Evolutionary conservation across 2,797 vertebrate species (phyloP), one percentile per base, ranked within the genome.

Genomic region (Mormyrus hasselquistii): DNA sequence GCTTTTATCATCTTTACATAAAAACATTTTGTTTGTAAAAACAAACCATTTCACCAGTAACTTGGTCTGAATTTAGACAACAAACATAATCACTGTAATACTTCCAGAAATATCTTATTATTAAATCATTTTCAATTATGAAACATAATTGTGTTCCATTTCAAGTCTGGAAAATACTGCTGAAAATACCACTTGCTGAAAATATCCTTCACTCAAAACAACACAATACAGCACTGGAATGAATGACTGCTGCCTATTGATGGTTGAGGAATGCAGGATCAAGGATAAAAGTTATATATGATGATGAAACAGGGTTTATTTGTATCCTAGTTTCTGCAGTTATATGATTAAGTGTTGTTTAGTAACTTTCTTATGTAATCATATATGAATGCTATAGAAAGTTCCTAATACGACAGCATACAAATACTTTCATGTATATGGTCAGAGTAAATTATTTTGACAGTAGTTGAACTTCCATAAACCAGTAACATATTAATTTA

Each of bases 341-440:
- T 69, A 52, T 65, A 83, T 69, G 83, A 86, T 89, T 49, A 52
- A n/a, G 50, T 87, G 29, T 53, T 44, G 49, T 25, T 87, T 55
- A 55, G 16, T 79, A 47, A 49, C 7, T 8, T 53, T 50, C 6
- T 49, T 87, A n/a, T 49, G 38, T 49, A 41, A 55, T 50, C 57
- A n/a, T 65, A 49, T 6, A 44, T 69, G 57, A 57, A 14, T 69
- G 4, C 10, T 47, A 22, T 44, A 12, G 19, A 65, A 69, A 41
- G 25, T 87, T 22, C 62, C 50, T 87, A 76, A 47, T 29, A 49
- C 19, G 7, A 25, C 38, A 25, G 5, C 38, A 47, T 49, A 6
- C 69, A 49, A 49, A n/a, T 25, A 41, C 22, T 69, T 88, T 12
- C 44, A 69, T 73, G 50, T 49, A 50, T 12, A 44, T 25, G 22